Evolutionary conservation across 2,888 invertebrate species (phyloP).

Genomic region (Cetonia aurata): DNA sequence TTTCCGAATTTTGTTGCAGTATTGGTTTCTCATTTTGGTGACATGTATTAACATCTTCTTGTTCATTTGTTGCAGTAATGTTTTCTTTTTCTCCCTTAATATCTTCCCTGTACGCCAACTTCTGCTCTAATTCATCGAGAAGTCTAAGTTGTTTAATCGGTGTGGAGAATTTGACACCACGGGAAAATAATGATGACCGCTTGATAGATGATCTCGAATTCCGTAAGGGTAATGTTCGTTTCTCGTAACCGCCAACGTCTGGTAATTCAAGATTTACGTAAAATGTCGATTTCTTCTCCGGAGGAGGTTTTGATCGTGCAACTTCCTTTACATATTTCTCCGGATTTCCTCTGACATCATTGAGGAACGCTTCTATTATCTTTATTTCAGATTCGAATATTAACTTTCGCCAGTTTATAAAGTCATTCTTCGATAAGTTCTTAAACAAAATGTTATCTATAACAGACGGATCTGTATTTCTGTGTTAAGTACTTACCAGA

Average conservation of each 20-base stretch:
- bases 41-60: too few species aligned
- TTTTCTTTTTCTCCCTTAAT: not conserved
- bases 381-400: slow-evolving; percentile 12
- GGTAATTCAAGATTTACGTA: slow-evolving; percentile 12
- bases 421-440: slow-evolving; percentile 22
- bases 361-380: slow-evolving; percentile 5
- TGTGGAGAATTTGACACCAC: not conserved
- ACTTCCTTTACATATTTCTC: not conserved
- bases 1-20: too few species aligned
- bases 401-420: slow-evolving; percentile 5
- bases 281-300: not conserved
- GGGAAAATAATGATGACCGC: too few species aligned
- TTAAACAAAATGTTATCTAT: not conserved
- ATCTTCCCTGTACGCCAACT: not conserved
- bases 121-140: not conserved
- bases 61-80: not conserved
- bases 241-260: not conserved
- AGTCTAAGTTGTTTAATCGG: not conserved
- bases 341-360: slow-evolving; percentile 14
- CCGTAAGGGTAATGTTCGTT: not conserved
- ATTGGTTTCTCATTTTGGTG: too few species aligned
- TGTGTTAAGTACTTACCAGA: not conserved
- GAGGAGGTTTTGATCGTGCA: too few species aligned
- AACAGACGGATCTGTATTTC: not conserved
- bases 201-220: not conserved